Conservation (phyloP, 2,113 vertebrate genomes). For the Erythrocercus mccallii region DNA sequence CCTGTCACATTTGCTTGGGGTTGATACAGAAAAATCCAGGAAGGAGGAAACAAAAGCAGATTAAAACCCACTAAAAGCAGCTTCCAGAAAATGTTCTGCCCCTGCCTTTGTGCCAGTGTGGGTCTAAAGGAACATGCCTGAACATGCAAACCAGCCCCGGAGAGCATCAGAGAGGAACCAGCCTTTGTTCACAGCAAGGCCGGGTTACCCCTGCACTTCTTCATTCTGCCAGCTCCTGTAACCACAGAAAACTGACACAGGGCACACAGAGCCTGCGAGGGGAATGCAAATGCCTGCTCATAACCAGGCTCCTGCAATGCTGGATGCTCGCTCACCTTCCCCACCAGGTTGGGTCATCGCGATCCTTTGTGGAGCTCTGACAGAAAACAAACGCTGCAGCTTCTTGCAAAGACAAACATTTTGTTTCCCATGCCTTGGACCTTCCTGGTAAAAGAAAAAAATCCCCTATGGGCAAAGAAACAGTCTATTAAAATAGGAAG, state of each 20-base stretch:
- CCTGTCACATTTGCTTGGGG: background rate
- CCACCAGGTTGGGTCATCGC: fast-evolving
- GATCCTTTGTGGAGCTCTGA: background rate
- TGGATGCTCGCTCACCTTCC: background rate
- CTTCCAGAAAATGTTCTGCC: background rate
- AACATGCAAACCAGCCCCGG: background rate
- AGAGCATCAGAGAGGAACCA: background rate
- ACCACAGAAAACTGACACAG: background rate
- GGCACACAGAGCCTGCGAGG: background rate
- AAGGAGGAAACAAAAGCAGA: background rate
- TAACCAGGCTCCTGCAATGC: fast-evolving
- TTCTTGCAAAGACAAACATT: background rate
- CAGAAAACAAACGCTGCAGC: fast-evolving
- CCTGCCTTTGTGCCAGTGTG: background rate
- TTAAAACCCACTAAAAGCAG: background rate
- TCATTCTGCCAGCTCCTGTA: background rate
- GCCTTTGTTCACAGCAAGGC: background rate
- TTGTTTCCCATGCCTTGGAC: background rate
- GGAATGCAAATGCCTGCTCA: fast-evolving
- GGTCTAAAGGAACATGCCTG: background rate
- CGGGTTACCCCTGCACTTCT: background rate
- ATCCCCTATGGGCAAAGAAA: background rate
- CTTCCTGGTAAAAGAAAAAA: background rate
- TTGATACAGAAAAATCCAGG: background rate
- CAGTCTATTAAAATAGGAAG: background rate